Conservation (phyloP, 2,113 vertebrate genomes). For the Peromyscus polionotus region DNA sequence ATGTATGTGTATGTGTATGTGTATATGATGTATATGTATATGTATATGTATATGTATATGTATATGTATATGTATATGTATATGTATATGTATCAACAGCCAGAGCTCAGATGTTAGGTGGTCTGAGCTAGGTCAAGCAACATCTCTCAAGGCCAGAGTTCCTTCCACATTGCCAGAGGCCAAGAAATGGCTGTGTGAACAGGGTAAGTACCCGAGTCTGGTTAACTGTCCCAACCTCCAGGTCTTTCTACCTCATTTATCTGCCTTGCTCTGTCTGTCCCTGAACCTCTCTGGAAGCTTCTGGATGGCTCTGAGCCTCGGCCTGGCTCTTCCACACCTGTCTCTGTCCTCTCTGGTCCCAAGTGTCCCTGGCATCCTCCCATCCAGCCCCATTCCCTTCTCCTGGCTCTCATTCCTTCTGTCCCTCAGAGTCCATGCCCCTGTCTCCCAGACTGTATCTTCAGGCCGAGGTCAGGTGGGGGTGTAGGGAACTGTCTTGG, state of each 20-base stretch:
- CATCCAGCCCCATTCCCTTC: accelerated
- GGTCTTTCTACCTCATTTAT: background rate
- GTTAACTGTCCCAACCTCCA: background rate
- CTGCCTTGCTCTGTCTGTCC: background rate
- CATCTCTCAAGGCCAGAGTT: background rate
- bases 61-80: no score
- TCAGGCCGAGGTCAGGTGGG: background rate
- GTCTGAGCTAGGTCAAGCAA: background rate
- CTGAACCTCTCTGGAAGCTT: background rate
- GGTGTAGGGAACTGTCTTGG: background rate
- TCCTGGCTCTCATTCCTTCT: background rate
- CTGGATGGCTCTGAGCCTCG: background rate
- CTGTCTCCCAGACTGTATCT: background rate
- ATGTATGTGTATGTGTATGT: background rate
- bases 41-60: no score
- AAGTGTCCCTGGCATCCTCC: background rate
- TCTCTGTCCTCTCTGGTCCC: background rate
- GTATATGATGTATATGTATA: background rate
- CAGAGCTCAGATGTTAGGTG: background rate
- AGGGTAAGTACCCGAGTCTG: background rate
- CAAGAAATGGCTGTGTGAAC: background rate
- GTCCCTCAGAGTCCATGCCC: background rate
- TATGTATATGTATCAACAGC: background rate
- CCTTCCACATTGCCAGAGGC: accelerated
- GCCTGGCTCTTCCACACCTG: background rate